Conservation (phyloP, 2,888 invertebrate species). For the Agrenia bidenticulata region DNA sequence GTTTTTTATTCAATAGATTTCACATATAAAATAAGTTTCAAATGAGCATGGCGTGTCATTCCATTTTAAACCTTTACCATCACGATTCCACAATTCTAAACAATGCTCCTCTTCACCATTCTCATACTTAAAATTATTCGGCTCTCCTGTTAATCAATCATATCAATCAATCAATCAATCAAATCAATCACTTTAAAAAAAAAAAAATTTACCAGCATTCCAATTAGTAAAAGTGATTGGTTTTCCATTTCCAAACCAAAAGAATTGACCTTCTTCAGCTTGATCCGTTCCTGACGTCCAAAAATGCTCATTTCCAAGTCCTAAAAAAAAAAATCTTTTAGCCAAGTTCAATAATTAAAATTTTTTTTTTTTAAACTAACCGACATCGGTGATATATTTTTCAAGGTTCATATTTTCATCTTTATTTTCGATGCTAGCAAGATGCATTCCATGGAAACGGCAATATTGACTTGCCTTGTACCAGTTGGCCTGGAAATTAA, state of each 20-base stretch:
- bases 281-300: slow-evolving; percentile 51
- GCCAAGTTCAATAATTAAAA: no score
- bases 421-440: slow-evolving; percentile 84
- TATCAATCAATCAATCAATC: no score
- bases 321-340: slow-evolving; percentile 64
- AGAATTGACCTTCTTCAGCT: slow-evolving; percentile 47
- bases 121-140: slow-evolving; percentile 89
- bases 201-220: slow-evolving; percentile 41
- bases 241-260: slow-evolving; percentile 50
- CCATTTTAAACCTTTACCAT: slow-evolving; percentile 89
- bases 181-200: no score
- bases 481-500: slow-evolving; percentile 78
- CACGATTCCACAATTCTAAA: slow-evolving; percentile 80
- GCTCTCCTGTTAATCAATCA: no score
- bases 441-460: slow-evolving; percentile 88
- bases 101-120: slow-evolving; percentile 93
- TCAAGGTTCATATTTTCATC: slow-evolving; percentile 87
- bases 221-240: slow-evolving; percentile 49
- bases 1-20: slow-evolving; percentile 60
- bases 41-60: slow-evolving; percentile 92
- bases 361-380: slow-evolving; percentile 59
- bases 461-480: slow-evolving; percentile 89
- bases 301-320: slow-evolving; percentile 86
- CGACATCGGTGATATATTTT: slow-evolving; percentile 85
- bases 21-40: slow-evolving; percentile 88